These are phyloP conservation scores for Coelogynopora nodosa DNA, from an alignment of 2,888 invertebrate genomes.

Conservation along the genomic window DNA sequence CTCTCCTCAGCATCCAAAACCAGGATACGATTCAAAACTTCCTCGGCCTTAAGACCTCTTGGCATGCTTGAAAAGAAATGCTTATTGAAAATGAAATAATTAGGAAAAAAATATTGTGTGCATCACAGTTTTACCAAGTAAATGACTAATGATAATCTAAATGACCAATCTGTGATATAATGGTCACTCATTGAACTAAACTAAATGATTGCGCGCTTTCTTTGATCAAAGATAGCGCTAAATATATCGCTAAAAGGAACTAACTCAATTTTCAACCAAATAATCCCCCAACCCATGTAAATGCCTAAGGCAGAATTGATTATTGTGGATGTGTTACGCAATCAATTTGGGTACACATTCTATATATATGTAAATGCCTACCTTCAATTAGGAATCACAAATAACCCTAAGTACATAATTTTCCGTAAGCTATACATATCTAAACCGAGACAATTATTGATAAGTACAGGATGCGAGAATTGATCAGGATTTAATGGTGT, in stretches of 20 bases:
- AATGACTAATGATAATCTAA: neutral
- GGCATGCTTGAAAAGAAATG: neutral
- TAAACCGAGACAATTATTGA: too few species aligned
- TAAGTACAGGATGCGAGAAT: too few species aligned
- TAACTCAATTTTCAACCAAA: neutral
- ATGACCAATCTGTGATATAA: neutral
- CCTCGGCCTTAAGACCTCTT: neutral
- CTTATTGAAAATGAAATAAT: neutral
- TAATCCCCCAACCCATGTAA: neutral
- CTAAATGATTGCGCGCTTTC: neutral
- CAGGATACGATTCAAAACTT: slow-evolving; percentile 15
- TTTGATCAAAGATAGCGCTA: neutral
- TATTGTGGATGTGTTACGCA: neutral
- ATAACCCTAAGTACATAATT: neutral
- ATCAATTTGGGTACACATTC: neutral
- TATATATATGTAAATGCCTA: neutral
- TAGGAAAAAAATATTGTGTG: neutral
- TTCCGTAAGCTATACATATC: too few species aligned
- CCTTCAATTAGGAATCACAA: neutral
- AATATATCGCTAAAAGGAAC: neutral
- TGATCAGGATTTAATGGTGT: too few species aligned
- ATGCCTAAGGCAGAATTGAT: neutral
- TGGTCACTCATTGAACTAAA: neutral
- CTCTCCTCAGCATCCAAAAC: neutral
- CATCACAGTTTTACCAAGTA: neutral